A percentile compares a stretch with the other conserved stretches of the same genome.
These are phyloP conservation scores for Glaucomys volans DNA, from an alignment of 2,113 vertebrate species.

Conservation along the genomic window DNA sequence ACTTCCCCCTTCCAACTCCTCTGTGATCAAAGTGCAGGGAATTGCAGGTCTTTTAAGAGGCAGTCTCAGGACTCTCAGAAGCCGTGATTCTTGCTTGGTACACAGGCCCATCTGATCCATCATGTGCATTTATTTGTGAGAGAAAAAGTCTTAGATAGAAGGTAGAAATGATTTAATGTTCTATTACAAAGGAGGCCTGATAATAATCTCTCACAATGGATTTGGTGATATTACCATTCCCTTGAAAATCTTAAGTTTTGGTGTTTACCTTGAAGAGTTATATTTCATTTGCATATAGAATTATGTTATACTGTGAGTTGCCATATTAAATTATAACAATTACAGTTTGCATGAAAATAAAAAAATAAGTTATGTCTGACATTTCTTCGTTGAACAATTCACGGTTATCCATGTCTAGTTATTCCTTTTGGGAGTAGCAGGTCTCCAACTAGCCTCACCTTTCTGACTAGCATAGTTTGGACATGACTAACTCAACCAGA, in stretches of 20 bases:
- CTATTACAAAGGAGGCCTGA: background rate
- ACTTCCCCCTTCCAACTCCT: background rate
- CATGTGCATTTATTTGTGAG: background rate
- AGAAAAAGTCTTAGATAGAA: background rate
- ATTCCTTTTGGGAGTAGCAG: background rate
- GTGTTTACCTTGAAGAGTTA: background rate
- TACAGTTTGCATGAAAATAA: constrained; percentile 51
- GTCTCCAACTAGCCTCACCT: background rate
- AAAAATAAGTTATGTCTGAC: background rate
- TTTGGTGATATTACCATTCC: background rate
- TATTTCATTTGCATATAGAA: background rate
- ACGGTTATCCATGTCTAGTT: background rate
- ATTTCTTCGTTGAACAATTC: background rate
- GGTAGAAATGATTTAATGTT: background rate
- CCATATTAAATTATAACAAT: background rate
- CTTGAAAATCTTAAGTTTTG: background rate
- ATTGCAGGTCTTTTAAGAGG: background rate
- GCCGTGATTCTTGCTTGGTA: background rate
- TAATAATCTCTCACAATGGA: background rate
- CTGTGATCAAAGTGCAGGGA: background rate
- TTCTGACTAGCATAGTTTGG: constrained; percentile 1
- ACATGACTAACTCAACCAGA: background rate
- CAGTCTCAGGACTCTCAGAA: background rate
- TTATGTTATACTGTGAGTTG: background rate
- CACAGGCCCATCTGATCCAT: background rate